Conservation (phyloP, 2,113 vertebrate genomes). For the Pithys albifrons region DNA sequence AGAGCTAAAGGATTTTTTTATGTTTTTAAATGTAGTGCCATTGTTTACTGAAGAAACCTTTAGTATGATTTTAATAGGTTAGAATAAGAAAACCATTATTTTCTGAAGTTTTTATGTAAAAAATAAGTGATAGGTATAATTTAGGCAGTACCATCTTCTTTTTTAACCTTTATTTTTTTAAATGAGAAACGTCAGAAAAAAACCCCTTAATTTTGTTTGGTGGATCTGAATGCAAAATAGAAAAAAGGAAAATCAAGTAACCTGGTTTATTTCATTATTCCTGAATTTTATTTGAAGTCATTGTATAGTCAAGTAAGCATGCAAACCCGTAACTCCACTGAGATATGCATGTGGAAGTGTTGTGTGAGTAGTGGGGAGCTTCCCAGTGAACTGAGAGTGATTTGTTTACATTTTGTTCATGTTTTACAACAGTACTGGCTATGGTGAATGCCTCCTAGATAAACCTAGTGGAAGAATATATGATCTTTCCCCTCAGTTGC, state of each 20-base stretch:
- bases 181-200: background rate
- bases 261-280: background rate
- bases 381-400: background rate
- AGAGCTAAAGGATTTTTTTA: background rate
- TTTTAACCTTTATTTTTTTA: background rate
- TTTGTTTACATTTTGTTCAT: background rate
- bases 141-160: background rate
- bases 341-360: background rate
- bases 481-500: conserved; percentile 85
- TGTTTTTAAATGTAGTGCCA: background rate
- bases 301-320: background rate
- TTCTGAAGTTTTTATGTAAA: background rate
- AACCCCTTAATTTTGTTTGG: background rate
- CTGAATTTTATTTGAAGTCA: background rate
- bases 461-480: conserved; percentile 86
- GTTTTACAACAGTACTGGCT: conserved; percentile 83
- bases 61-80: background rate
- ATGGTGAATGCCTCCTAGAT: conserved; percentile 95
- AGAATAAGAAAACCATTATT: background rate
- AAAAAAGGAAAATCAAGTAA: background rate
- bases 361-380: background rate
- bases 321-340: background rate
- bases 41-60: background rate
- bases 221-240: background rate
- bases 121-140: background rate